Percentiles rank a stretch among this genome's conserved stretches.
Evolutionary conservation across 2,797 vertebrate species (phyloP).

Genomic region (Scolopax rusticola): DNA sequence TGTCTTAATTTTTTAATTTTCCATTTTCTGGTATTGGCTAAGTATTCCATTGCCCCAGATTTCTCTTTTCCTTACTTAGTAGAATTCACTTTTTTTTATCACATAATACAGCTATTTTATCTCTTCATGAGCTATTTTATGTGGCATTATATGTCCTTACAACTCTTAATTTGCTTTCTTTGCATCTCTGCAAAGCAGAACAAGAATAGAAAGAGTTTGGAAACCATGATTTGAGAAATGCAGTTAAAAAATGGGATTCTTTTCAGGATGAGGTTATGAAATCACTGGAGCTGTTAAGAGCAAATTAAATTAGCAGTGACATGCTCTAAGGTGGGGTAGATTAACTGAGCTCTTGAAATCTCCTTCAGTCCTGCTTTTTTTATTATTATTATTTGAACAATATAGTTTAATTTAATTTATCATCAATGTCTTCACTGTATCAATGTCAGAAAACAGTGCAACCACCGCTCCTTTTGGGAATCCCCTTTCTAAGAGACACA

Average conservation of each 20-base stretch:
- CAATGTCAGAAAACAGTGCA: conserved; percentile 45
- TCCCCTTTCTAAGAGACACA: background rate
- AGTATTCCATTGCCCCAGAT: background rate
- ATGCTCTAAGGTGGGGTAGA: background rate
- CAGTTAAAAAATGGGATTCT: background rate
- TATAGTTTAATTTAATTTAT: conserved; percentile 35
- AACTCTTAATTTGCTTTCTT: background rate
- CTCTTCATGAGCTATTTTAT: background rate
- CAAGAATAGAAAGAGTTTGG: background rate
- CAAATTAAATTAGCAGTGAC: background rate
- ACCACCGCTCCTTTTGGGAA: conserved; percentile 8
- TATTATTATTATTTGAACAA: background rate
- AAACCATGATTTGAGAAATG: background rate
- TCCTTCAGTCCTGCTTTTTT: background rate
- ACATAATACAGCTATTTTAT: background rate
- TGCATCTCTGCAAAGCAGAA: background rate
- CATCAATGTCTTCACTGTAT: conserved; percentile 14
- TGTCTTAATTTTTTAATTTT: background rate
- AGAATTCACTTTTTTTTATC: background rate
- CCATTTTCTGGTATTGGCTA: background rate
- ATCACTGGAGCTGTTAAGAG: background rate
- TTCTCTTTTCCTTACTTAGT: background rate
- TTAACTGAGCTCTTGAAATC: background rate
- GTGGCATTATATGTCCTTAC: background rate
- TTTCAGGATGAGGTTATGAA: background rate